phyloP scores from a whole-genome alignment of 2,797 vertebrate genomes.

The Myotis myotis region DNA sequence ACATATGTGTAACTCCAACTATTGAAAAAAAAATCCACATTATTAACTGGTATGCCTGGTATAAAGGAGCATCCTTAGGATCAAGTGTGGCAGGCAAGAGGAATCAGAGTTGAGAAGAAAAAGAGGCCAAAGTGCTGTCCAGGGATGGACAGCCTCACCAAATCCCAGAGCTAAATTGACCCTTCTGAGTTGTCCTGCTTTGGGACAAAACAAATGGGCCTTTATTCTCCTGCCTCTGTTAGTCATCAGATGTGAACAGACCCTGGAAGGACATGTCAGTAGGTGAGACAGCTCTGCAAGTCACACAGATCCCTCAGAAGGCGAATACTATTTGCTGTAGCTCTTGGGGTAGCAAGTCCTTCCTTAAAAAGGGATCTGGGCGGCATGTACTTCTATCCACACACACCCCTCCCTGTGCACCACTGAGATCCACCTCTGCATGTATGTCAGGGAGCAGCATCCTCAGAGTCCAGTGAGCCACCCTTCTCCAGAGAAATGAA shows the following conservation, averaged over 20 bases:
- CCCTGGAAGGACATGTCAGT: neutral
- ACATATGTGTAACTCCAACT: too few species aligned
- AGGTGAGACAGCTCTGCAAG: neutral
- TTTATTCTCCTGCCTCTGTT: neutral
- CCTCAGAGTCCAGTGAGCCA: neutral
- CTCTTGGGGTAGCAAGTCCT: neutral
- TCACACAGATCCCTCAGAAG: neutral
- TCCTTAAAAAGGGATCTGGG: neutral
- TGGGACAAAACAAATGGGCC: neutral
- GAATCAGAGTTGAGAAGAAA: neutral
- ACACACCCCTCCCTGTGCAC: neutral
- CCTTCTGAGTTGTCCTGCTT: neutral
- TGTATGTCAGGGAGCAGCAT: neutral
- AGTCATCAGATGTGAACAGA: neutral
- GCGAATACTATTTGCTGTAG: neutral
- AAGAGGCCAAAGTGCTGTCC: neutral
- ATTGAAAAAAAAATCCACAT: too few species aligned
- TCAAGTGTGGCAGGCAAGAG: neutral
- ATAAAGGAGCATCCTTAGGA: fast-evolving
- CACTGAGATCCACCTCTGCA: neutral
- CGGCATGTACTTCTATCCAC: neutral
- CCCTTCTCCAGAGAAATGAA: neutral
- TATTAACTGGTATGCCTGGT: fast-evolving
- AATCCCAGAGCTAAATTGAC: neutral
- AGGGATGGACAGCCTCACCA: neutral